Base-by-base conservation (phyloP, 2,888 invertebrate species). In the Macrophya annulata region DNA sequence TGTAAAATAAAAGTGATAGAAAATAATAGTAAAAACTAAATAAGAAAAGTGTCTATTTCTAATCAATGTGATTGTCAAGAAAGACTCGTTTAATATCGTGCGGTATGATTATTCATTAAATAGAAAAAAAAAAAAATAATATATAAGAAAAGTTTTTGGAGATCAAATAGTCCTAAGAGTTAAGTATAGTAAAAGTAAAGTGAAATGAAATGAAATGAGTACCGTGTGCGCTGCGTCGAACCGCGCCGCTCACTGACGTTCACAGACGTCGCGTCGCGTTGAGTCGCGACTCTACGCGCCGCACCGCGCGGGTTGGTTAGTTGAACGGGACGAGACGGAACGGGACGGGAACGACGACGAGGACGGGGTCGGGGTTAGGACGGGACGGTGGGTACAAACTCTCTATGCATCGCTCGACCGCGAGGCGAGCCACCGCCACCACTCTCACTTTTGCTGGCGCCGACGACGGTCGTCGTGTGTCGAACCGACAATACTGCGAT, bases 361-460 rank as follows among this genome's bases (percentile, higher is more conserved):
- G 10, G 48, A 48, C 48, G 48, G 48, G 48, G 48, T 12, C 9
- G 9, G 55, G 55, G 55, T 15, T 1, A 1, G 17, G 55, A 5
- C 15, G 65, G 31, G 31, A 31, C 68, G 68, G 31, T 15, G 68
- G 68, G 68, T 68, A 68, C 68, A 68, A 55, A 62, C 51, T 77
- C 77, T 55, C 77, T 77, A 77, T 77, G 77, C 77, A 77, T 77
- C 77, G 77, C 37, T 77, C 77, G 77, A 51, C 88, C 88, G 87
- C 87, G 87, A 86, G 77, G 51, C 77, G 77, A 31, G 17, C 87
- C 87, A 85, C 87, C 88, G 87, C 88, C 88, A 90, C 89, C 91
- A 93, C 92, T 92, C 92, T 92, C 92, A 92, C 92, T 92, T 92
- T 92, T 92, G 92, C 90, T 90, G 91, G 91, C 90, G 89, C 88